Evolutionary conservation across 2,113 vertebrate genomes (phyloP).

Genomic region (Erinaceus europaeus): DNA sequence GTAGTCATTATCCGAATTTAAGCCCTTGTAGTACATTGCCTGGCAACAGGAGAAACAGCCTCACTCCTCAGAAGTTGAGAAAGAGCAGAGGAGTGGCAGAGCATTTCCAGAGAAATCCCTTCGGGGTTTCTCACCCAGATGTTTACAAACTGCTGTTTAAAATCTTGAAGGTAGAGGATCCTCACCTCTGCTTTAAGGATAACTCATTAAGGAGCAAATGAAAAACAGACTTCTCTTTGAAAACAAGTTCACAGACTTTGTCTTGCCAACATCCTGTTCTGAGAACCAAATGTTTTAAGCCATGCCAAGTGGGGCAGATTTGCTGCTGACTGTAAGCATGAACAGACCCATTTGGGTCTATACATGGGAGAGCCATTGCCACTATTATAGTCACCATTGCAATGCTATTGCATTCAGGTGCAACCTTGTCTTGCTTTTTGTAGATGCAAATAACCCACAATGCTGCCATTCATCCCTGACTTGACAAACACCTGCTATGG

Average conservation of each 20-base stretch:
- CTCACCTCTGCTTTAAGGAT: not conserved
- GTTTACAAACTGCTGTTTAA: slow-evolving; percentile 20
- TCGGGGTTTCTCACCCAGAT: slow-evolving; percentile 26
- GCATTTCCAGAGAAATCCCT: not conserved
- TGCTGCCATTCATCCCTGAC: not conserved
- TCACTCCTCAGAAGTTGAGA: slow-evolving; percentile 41
- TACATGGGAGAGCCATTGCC: not conserved
- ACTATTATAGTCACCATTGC: not conserved
- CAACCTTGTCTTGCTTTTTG: not conserved
- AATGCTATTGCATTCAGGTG: not conserved
- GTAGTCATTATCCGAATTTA: slow-evolving; percentile 23
- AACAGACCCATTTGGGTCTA: not conserved
- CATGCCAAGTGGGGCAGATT: too few species aligned
- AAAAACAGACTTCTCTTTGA: not conserved
- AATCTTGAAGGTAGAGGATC: not conserved
- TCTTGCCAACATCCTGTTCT: not conserved
- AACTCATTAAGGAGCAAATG: not conserved
- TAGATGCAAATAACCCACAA: not conserved
- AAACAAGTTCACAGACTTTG: not conserved
- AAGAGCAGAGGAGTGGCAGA: slow-evolving; percentile 39
- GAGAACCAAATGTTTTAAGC: not conserved
- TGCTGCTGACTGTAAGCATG: not conserved
- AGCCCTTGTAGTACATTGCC: slow-evolving; percentile 24
- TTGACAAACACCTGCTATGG: slow-evolving; percentile 2
- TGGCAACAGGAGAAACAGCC: slow-evolving; percentile 25